Evolutionary conservation across 2,888 invertebrate species (phyloP).

Genomic region (Dexiosoma caninum): DNA sequence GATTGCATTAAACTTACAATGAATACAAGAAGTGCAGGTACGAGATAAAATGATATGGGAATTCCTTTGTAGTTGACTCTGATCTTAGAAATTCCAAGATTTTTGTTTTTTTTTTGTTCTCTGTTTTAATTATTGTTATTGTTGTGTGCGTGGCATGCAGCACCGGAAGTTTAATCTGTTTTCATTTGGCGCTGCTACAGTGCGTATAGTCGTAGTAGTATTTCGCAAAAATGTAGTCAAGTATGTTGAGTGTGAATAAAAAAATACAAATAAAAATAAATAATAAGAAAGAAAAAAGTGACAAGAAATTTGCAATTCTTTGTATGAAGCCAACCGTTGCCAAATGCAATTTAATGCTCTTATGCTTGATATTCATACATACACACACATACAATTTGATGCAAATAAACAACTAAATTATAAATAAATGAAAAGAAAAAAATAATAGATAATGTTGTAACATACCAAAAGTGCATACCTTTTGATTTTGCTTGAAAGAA

Average conservation of each 20-base stretch:
- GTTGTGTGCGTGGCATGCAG: conserved; percentile 15
- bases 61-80: conserved; percentile 37
- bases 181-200: conserved; percentile 23
- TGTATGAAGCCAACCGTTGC: conserved; percentile 56
- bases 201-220: background rate
- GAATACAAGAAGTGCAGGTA: conserved; percentile 1
- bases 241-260: conserved; percentile 9
- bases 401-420: conserved; percentile 32
- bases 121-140: background rate
- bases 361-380: conserved; percentile 43
- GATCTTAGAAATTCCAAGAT: conserved; percentile 59
- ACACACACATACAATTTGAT: conserved; percentile 32
- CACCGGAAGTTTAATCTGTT: conserved; percentile 60
- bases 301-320: conserved; percentile 56
- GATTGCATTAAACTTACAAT: conserved; percentile 19
- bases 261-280: too few relatives aligned
- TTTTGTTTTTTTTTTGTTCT: conserved; percentile 19
- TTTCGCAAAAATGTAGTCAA: conserved; percentile 31
- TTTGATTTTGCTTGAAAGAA: conserved; percentile 36
- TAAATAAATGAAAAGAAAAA: background rate
- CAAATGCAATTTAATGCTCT: conserved; percentile 57
- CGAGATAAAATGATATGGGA: conserved; percentile 29
- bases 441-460: conserved; percentile 13
- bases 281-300: background rate
- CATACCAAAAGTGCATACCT: conserved; percentile 60